phyloP scores from a whole-genome alignment of 2,888 invertebrate genomes.

The Xanthia icteritia region DNA sequence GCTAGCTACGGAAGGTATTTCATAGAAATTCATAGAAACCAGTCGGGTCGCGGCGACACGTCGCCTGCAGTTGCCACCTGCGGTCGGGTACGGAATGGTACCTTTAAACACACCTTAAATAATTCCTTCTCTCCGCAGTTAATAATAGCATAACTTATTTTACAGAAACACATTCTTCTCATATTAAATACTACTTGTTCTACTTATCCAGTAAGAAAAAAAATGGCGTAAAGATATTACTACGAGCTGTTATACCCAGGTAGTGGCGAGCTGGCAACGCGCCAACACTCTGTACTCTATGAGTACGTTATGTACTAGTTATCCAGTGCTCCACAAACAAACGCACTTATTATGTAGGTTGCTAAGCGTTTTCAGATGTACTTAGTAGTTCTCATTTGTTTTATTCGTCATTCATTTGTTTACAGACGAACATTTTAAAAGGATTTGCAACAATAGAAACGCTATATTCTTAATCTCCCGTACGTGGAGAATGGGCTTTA shows the following conservation, averaged over 20 bases:
- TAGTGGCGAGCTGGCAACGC: conserved; percentile 41
- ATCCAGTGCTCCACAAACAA: conserved; percentile 40
- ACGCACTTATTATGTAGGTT: conserved; percentile 36
- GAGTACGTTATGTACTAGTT: conserved; percentile 48
- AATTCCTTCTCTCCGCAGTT: too few species aligned
- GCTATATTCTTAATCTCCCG: too few species aligned
- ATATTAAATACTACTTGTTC: conserved; percentile 33
- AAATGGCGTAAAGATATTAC: conserved; percentile 46
- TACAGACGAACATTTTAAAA: neutral
- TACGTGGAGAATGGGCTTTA: too few species aligned
- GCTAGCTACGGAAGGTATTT: too few species aligned
- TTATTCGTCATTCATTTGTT: conserved; percentile 31
- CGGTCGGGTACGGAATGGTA: too few species aligned
- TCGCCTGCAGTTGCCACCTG: too few species aligned
- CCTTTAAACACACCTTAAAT: too few species aligned
- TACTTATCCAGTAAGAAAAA: conserved; percentile 12
- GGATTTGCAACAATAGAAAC: too few species aligned
- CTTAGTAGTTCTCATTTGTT: conserved; percentile 35
- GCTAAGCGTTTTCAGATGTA: conserved; percentile 34
- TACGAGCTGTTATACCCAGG: conserved; percentile 53
- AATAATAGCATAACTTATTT: too few species aligned
- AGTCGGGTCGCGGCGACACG: too few species aligned
- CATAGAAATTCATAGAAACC: too few species aligned
- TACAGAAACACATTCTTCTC: too few species aligned
- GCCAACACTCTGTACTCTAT: conserved; percentile 49